phyloP scores from a whole-genome alignment of 2,113 vertebrate genomes.

The Aptenodytes patagonicus region DNA sequence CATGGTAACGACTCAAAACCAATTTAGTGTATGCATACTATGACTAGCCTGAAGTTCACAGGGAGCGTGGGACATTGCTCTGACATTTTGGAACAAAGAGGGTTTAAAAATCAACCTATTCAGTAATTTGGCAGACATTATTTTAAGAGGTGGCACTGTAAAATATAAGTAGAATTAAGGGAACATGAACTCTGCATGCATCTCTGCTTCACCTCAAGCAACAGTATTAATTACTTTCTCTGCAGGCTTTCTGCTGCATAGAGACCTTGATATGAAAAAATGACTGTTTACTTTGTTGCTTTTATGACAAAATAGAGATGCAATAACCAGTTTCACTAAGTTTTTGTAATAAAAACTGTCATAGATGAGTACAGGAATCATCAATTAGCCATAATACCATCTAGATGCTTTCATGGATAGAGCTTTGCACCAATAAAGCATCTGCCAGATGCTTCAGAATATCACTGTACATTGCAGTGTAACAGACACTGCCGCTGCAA shows the following conservation, averaged over 20 bases:
- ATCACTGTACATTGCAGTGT: background rate
- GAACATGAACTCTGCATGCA: background rate
- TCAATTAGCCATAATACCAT: background rate
- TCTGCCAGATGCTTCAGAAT: background rate
- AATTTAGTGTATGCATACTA: background rate
- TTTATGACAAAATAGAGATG: background rate
- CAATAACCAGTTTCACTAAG: background rate
- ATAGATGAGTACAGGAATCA: background rate
- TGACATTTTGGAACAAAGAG: background rate
- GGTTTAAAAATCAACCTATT: background rate
- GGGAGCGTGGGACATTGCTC: background rate
- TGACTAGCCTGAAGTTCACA: conserved; percentile 24
- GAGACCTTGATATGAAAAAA: background rate
- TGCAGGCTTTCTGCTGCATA: background rate
- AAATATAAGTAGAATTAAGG: background rate
- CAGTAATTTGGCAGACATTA: background rate
- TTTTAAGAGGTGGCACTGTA: background rate
- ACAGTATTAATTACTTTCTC: background rate
- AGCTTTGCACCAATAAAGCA: background rate
- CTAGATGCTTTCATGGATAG: background rate
- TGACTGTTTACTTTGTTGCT: background rate
- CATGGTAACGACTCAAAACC: conserved; percentile 4
- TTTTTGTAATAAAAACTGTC: background rate
- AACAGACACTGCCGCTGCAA: background rate
- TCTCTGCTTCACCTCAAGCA: background rate